Percentiles rank a stretch among this genome's conserved stretches.
These are phyloP conservation scores for Tipula unca DNA, from an alignment of 2,888 invertebrate species.

Conservation along the genomic window DNA sequence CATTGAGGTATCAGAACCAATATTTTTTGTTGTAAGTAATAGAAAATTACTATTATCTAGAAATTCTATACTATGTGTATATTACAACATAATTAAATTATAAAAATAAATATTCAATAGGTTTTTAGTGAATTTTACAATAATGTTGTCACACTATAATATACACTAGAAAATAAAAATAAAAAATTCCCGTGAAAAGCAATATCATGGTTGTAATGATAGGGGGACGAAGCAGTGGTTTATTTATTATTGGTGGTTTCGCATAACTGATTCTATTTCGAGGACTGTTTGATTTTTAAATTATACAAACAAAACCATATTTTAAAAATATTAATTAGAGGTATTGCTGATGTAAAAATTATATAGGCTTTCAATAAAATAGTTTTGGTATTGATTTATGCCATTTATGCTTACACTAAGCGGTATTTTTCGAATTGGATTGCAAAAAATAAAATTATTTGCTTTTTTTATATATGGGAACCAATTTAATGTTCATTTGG, in stretches of 20 bases:
- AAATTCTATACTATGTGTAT: not conserved
- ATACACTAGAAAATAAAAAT: too few relatives aligned
- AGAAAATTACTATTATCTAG: not conserved
- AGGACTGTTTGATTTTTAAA: not conserved
- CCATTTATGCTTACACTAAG: too few relatives aligned
- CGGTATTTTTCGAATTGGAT: not conserved
- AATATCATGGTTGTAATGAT: not conserved
- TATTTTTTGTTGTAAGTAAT: not conserved
- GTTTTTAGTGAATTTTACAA: not conserved
- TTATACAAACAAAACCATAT: not conserved
- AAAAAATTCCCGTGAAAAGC: not conserved
- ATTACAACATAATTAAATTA: not conserved
- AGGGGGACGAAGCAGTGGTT: not conserved
- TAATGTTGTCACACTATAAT: not conserved
- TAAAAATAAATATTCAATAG: not conserved
- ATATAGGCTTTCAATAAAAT: not conserved
- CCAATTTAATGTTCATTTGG: not conserved
- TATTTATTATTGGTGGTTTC: not conserved
- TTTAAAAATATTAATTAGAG: not conserved
- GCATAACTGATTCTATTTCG: not conserved
- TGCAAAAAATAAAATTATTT: not conserved
- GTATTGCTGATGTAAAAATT: not conserved
- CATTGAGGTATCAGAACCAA: not conserved
- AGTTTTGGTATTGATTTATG: not conserved
- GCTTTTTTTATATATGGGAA: not conserved